Evolutionary conservation across 2,888 invertebrate genomes (phyloP).

Genomic region (Eupeodes luniger): DNA sequence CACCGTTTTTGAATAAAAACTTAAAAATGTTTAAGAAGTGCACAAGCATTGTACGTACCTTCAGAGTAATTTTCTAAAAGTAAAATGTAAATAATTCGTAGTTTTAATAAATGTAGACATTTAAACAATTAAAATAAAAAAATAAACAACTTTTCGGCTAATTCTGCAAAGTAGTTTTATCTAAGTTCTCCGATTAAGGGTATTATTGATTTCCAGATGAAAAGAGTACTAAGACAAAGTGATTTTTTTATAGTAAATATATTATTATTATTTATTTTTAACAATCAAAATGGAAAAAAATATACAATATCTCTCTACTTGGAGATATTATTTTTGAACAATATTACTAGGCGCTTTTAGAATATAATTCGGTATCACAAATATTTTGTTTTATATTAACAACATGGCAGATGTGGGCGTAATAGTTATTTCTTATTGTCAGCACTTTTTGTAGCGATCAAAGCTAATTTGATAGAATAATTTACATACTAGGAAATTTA

Average conservation of each 20-base stretch:
- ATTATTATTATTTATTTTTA: constrained; percentile 17
- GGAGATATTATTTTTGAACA: constrained; percentile 8
- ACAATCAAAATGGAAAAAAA: constrained; percentile 27
- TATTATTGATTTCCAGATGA: too few species aligned
- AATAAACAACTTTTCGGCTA: neutral
- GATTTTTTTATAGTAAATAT: constrained; percentile 4
- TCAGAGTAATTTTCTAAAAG: neutral
- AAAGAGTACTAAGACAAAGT: too few species aligned
- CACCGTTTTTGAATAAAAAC: constrained; percentile 50
- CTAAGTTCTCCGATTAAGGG: neutral
- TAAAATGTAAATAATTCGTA: constrained; percentile 8
- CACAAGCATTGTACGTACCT: neutral
- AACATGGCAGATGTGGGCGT: constrained; percentile 5
- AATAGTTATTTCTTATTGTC: constrained; percentile 17
- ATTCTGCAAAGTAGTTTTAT: neutral
- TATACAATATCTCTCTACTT: neutral
- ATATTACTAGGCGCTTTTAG: constrained; percentile 22
- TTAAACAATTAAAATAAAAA: constrained; percentile 6
- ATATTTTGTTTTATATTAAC: constrained; percentile 14
- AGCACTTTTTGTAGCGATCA: constrained; percentile 16
- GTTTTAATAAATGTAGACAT: neutral
- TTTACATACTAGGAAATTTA: neutral
- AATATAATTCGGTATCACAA: constrained; percentile 12
- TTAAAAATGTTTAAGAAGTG: neutral
- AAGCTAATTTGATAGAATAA: constrained; percentile 1